A percentile compares a stretch with the other conserved stretches of the same genome.
Evolutionary conservation across 2,888 invertebrate genomes (phyloP).

Genomic region (Halictus ligatus): DNA sequence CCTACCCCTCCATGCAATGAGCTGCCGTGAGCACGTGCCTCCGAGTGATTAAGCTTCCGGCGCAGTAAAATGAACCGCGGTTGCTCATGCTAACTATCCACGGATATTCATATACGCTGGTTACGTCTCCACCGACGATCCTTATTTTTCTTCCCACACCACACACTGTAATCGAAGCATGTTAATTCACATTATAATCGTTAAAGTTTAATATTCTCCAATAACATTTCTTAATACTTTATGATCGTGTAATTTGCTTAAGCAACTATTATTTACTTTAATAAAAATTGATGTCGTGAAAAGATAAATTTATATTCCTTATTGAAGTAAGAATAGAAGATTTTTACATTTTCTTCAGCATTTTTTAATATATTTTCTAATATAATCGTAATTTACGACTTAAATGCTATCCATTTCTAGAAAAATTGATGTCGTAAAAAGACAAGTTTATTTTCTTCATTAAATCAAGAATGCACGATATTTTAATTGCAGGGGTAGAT

Average conservation of each 20-base stretch:
- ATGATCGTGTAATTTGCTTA: neutral
- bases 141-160: slow-evolving; percentile 87
- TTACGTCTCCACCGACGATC: slow-evolving; percentile 89
- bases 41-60: slow-evolving; percentile 89
- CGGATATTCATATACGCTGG: slow-evolving; percentile 89
- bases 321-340: too few species aligned
- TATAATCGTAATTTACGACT: too few species aligned
- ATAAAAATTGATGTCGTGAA: neutral
- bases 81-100: slow-evolving; percentile 90
- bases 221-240: neutral
- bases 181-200: neutral
- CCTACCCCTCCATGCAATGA: slow-evolving; percentile 91
- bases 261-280: neutral
- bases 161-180: slow-evolving; percentile 83
- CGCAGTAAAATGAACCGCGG: slow-evolving; percentile 89
- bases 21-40: slow-evolving; percentile 91
- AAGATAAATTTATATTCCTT: too few species aligned
- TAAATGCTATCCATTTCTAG: neutral
- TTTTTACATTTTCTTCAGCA: too few species aligned
- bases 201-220: neutral
- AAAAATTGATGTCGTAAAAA: too few species aligned
- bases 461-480: too few species aligned
- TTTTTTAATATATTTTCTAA: too few species aligned
- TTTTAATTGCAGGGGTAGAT: too few species aligned
- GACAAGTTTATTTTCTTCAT: too few species aligned